A percentile compares a stretch with the other conserved stretches of the same genome.
These are phyloP conservation scores for Oedothorax gibbosus DNA, from an alignment of 1,140 invertebrate genomes.

Conservation along the genomic window DNA sequence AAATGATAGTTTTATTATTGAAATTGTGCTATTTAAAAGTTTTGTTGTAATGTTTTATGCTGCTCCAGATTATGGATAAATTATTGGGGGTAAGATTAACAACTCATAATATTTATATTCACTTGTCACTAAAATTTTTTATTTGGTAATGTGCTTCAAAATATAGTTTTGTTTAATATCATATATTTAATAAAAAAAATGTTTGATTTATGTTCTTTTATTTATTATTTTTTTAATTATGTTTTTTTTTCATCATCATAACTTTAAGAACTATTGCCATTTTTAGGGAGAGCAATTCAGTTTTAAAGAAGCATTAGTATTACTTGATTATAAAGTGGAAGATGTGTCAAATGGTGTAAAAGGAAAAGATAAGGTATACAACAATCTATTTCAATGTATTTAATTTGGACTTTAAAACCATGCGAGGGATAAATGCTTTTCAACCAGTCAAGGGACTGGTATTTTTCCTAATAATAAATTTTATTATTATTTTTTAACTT, in stretches of 20 bases:
- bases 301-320: slow-evolving; percentile 85
- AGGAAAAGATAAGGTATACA: slow-evolving; percentile 69
- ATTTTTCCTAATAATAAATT: too few species aligned
- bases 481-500: too few species aligned
- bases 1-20: slow-evolving; percentile 7
- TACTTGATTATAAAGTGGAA: slow-evolving; percentile 89
- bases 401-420: neutral
- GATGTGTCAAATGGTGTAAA: slow-evolving; percentile 75
- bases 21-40: neutral
- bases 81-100: slow-evolving; percentile 70
- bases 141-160: neutral
- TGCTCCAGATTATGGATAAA: slow-evolving; percentile 71
- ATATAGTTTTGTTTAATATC: neutral
- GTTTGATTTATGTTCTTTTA: too few species aligned
- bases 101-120: neutral
- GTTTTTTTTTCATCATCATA: neutral
- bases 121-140: neutral
- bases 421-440: too few species aligned
- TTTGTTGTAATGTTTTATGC: slow-evolving; percentile 24
- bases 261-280: slow-evolving; percentile 30
- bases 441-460: too few species aligned
- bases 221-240: neutral
- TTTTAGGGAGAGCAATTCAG: slow-evolving; percentile 90
- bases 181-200: neutral
- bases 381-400: slow-evolving; percentile 2